Conservation (phyloP, 2,113 vertebrate species). For the Nothoprocta perdicaria region DNA sequence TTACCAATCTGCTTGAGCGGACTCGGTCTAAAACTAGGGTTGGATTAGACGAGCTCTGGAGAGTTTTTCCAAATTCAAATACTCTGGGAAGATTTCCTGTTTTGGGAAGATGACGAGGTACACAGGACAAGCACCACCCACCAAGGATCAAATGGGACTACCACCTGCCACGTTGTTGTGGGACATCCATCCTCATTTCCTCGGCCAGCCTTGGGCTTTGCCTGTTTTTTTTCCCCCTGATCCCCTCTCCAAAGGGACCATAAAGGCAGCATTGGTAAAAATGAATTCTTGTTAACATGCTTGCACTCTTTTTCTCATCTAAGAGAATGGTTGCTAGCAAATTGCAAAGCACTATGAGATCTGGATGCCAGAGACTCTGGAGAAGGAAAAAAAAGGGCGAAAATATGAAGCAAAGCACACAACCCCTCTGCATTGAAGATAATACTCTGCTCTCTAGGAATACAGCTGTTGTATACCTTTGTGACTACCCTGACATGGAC, state of each 20-base stretch:
- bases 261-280: neutral
- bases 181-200: neutral
- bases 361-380: neutral
- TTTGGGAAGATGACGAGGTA: neutral
- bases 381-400: neutral
- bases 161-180: rapidly evolving
- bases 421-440: neutral
- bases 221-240: rapidly evolving
- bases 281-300: neutral
- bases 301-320: neutral
- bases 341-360: neutral
- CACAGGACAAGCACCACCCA: neutral
- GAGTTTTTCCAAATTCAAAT: neutral
- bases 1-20: neutral
- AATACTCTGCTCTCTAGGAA: neutral
- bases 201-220: neutral
- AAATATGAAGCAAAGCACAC: neutral
- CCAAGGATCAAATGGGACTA: neutral
- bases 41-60: neutral
- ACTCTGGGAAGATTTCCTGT: neutral
- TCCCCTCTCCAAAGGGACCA: neutral
- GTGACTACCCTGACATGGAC: neutral
- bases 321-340: neutral
- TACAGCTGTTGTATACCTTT: neutral
- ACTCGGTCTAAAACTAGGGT: neutral